Conservation (phyloP, 2,888 invertebrate genomes). For the Conomelus anceps region DNA sequence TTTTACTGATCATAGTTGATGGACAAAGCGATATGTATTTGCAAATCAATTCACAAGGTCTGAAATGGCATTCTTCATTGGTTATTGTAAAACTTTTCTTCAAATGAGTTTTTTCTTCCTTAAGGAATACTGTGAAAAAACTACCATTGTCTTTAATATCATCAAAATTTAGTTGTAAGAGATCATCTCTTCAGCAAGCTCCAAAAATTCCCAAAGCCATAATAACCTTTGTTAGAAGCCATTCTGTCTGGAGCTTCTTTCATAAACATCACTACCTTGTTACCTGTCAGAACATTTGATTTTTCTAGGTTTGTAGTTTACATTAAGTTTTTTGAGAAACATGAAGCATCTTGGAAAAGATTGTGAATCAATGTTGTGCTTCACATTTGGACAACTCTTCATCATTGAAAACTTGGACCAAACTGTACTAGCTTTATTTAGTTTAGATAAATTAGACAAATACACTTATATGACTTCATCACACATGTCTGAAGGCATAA, state of each 20-base stretch:
- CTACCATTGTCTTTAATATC: not conserved
- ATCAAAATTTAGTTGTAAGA: not conserved
- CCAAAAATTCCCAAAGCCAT: not conserved
- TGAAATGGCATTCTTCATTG: not conserved
- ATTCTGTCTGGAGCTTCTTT: not conserved
- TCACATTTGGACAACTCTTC: not conserved
- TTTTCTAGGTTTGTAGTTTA: constrained; percentile 5
- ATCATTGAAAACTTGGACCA: not conserved
- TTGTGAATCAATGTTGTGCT: not conserved
- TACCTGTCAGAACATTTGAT: not conserved
- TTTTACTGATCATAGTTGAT: not conserved
- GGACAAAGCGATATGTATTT: constrained; percentile 14
- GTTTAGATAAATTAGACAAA: not conserved
- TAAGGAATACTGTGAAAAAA: not conserved
- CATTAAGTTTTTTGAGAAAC: not conserved
- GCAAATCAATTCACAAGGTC: not conserved
- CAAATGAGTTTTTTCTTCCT: not conserved
- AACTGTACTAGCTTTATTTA: not conserved
- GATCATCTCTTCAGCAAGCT: not conserved
- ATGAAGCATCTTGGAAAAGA: not conserved
- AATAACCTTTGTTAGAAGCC: not conserved
- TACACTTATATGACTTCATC: not conserved
- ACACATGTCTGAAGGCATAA: not conserved
- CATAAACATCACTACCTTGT: not conserved
- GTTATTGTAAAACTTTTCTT: not conserved